Evolutionary conservation across 2,888 invertebrate genomes (phyloP).

Genomic region (Liodrosophila aerea): DNA sequence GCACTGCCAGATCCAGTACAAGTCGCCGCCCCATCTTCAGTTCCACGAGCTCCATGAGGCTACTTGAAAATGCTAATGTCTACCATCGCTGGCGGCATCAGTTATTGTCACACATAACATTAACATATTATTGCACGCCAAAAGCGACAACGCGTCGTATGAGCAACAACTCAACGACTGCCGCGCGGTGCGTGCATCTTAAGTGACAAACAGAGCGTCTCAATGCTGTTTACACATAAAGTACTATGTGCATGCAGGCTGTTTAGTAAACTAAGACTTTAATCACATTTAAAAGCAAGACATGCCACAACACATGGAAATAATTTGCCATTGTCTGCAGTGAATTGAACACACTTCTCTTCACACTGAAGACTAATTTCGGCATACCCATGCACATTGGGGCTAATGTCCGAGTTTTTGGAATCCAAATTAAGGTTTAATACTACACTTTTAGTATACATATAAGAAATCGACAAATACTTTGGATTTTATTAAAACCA

Average conservation of each 20-base stretch:
- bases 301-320: neutral
- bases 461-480: no score
- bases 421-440: no score
- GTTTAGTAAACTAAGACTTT: no score
- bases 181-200: conserved; percentile 42
- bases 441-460: no score
- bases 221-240: conserved; percentile 10
- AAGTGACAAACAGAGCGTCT: conserved; percentile 36
- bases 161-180: conserved; percentile 29
- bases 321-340: neutral
- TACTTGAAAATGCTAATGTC: conserved; percentile 71
- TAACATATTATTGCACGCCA: conserved; percentile 80
- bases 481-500: no score
- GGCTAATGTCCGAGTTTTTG: no score
- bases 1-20: neutral
- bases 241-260: no score
- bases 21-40: neutral
- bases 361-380: no score
- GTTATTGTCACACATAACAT: conserved; percentile 77
- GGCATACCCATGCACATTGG: no score
- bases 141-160: conserved; percentile 34
- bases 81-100: conserved; percentile 45
- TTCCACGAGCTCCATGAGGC: conserved; percentile 10
- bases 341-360: no score
- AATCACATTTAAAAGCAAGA: neutral